Base-by-base conservation (phyloP, 2,113 vertebrate genomes). In the Pitta sordida region DNA sequence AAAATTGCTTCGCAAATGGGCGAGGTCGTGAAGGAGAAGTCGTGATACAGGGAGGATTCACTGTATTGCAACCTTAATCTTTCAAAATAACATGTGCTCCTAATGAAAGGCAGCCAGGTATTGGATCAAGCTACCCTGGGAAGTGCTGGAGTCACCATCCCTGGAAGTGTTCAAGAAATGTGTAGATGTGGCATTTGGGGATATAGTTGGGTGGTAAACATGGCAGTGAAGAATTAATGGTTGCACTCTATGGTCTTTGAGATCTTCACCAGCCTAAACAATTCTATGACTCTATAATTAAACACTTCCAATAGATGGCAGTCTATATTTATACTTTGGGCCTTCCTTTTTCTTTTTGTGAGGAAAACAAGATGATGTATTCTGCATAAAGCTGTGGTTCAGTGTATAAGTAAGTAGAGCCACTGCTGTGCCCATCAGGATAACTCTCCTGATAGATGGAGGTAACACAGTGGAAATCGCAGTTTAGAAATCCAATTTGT, bases 401-500 rank as follows among this genome's bases (percentile, higher is more conserved):
- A 79, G 81, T 83, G 86, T 97, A 93, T 97, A 94, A 95, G 62
- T 94, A 97, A 97, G 96, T 48, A 98, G 92, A n/a, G 87, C 60
- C 48, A 93, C 97, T 95, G 96, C 97, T 98, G 97, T 93, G 97
- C 96, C 76, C 96, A 96, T 96, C 97, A 90, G 97, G 93, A 49
- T 92, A 95, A 88, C 94, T 96, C 83, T 97, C 80, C 90, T 94
- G 96, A 97, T 95, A 96, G 79, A 76, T 70, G 79, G 93, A 97
- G 89, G 86, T 90, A 97, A 95, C 89, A 95, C 96, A 97, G 97
- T 97, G 96, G 96, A 98, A 98, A 97, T 96, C 14, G 9, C 94
- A 96, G 97, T 95, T 98, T 93, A 97, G 97, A 97, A 97, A 98
- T 97, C 95, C 96, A 97, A 97, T 98, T 98, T 98, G 91, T 97